Evolutionary conservation across 2,797 vertebrate species (phyloP), one percentile per base, ranked within the genome.

Genomic region (Astyanax mexicanus): DNA sequence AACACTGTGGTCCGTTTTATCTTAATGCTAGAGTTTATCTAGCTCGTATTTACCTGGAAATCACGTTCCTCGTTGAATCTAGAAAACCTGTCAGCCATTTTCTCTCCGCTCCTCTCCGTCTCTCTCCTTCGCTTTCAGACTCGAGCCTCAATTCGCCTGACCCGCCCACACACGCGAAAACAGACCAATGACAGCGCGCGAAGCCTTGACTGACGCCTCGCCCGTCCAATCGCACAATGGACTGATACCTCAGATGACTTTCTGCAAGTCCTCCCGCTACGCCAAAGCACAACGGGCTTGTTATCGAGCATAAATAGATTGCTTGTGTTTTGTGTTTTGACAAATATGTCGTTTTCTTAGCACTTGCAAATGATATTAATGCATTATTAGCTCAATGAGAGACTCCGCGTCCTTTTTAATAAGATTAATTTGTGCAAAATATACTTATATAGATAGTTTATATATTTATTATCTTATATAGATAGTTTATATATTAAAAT

Each of bases 71-170:
- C 97, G 95, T 98, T 99, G 92, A 99, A 99, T 86, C 97, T 95
- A 90, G 97, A 98, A 91, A 99, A 98, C 89, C 95, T 96, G 92
- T 99, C 97, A 92, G 97, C 97, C 97, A 99, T 98, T 94, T 98
- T 98, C 94, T 94, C 89, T 89, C 83, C 74, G 47, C 89, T 88
- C 89, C 89, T 86, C 87, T 69, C 83, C 75, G 47, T 67, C 62
- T 61, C 69, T 81, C 80, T 79, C 49, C 75, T 84, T 75, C 67
- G 78, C 76, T 17, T 49, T 86, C 83, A 84, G 44, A 83, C 86
- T 81, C 85, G 87, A 64, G 77, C 78, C 62, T 79, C 81, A 82
- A 67, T 60, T 82, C 77, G 70, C 84, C 80, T 72, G 84, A 81
- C 81, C 81, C 84, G 72, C 83, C 86, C 74, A 81, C 64, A 64